These are phyloP conservation scores for Cyprinodon brontotheroides DNA, from an alignment of 2,113 vertebrate genomes.

Conservation along the genomic window DNA sequence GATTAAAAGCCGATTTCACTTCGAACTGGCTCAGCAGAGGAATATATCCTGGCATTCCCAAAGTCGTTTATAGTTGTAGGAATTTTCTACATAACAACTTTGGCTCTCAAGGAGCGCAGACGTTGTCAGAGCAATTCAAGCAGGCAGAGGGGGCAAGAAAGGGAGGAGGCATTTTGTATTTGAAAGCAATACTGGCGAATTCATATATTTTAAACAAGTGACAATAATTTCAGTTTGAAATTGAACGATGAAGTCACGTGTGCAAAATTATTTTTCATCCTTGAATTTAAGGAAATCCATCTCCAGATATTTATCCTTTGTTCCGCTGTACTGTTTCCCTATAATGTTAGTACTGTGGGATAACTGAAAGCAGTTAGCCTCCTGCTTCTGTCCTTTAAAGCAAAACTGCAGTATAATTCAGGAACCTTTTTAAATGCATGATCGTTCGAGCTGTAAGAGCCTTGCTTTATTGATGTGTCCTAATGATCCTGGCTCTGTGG, in stretches of 20 bases:
- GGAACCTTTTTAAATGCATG: neutral
- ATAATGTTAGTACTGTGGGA: conserved; percentile 11
- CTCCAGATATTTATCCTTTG: conserved; percentile 60
- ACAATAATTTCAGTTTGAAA: conserved; percentile 48
- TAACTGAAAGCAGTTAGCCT: conserved; percentile 26
- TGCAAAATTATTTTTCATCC: conserved; percentile 20
- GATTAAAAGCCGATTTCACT: conserved; percentile 57
- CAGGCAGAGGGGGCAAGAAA: conserved; percentile 12
- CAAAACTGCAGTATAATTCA: neutral
- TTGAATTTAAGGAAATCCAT: conserved; percentile 49
- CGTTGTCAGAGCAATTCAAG: conserved; percentile 63
- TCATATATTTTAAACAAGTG: conserved; percentile 62
- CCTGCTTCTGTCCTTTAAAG: neutral
- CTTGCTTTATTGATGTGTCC: conserved; percentile 16
- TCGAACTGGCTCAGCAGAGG: conserved; percentile 30
- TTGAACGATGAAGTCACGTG: conserved; percentile 11
- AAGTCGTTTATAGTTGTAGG: conserved; percentile 70
- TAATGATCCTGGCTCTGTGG: conserved; percentile 9
- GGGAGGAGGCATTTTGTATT: conserved; percentile 77
- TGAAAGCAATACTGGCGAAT: conserved; percentile 66
- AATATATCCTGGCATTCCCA: conserved; percentile 62
- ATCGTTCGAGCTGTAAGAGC: conserved; percentile 18
- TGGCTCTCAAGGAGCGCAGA: conserved; percentile 74
- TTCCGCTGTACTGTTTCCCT: conserved; percentile 59
- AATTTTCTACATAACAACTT: conserved; percentile 80